A percentile compares a stretch with the other conserved stretches of the same genome.
Conservation (phyloP, 1,140 invertebrate genomes). For the Neodiprion pinetum region DNA sequence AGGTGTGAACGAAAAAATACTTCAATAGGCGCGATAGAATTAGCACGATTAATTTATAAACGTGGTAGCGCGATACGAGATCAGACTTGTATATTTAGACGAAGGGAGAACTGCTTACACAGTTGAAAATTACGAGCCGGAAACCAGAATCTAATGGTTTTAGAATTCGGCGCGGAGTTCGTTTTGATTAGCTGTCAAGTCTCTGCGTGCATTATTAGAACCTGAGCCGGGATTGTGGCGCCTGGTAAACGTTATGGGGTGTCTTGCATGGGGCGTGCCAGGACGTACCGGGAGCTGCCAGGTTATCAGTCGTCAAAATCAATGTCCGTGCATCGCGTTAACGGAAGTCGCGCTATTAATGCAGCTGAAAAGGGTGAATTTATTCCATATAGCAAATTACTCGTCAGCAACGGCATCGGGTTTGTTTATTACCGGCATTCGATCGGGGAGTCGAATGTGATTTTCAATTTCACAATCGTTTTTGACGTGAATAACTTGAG, state of each 20-base stretch:
- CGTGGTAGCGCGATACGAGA: too few species aligned
- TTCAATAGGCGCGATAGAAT: too few species aligned
- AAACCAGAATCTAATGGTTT: background rate
- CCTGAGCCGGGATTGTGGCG: too few species aligned
- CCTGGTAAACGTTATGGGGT: background rate
- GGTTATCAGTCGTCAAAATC: slow-evolving; percentile 5
- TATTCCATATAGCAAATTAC: background rate
- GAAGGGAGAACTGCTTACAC: background rate
- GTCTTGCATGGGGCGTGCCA: background rate
- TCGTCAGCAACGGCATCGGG: too few species aligned
- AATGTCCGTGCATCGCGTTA: background rate
- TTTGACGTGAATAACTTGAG: too few species aligned
- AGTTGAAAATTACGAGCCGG: background rate
- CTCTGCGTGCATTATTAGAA: background rate
- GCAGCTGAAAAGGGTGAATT: slow-evolving; percentile 3
- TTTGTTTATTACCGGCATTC: too few species aligned
- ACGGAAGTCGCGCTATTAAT: background rate
- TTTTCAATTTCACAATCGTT: too few species aligned
- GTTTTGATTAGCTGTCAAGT: slow-evolving; percentile 3
- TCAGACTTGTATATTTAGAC: too few species aligned
- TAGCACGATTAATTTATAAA: too few species aligned
- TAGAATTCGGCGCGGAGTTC: background rate
- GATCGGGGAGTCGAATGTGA: too few species aligned
- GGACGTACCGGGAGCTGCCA: background rate
- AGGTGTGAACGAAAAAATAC: too few species aligned